These are phyloP conservation scores for Automeris io DNA, from an alignment of 2,888 invertebrate genomes.

Conservation along the genomic window DNA sequence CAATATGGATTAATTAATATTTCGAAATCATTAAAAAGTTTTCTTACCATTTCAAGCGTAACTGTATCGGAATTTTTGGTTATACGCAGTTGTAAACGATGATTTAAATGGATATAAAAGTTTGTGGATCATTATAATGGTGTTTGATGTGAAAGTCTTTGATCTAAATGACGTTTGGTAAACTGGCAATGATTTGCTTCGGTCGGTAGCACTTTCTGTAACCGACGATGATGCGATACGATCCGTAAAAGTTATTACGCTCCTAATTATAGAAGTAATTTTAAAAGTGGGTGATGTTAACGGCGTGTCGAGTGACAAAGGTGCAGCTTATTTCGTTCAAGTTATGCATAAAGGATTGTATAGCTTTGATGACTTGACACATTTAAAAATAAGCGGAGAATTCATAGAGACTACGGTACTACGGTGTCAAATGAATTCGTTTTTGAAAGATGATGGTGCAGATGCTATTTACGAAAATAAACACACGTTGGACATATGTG, in stretches of 20 bases:
- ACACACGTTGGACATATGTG: neutral
- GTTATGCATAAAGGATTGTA: conserved; percentile 20
- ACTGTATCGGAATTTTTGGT: neutral
- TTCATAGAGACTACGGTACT: conserved; percentile 28
- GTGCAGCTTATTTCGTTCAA: conserved; percentile 20
- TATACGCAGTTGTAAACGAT: conserved; percentile 12
- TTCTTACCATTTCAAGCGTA: too few species aligned
- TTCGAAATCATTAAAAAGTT: too few species aligned
- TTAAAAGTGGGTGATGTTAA: conserved; percentile 40
- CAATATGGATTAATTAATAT: too few species aligned
- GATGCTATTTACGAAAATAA: conserved; percentile 9
- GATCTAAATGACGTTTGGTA: conserved; percentile 67
- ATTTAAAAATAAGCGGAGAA: conserved; percentile 24
- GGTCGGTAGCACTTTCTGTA: conserved; percentile 44
- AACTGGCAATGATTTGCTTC: conserved; percentile 61
- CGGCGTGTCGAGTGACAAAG: conserved; percentile 52
- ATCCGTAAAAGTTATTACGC: conserved; percentile 40
- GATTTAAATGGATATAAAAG: conserved; percentile 28
- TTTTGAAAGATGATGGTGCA: conserved; percentile 11
- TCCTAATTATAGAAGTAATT: conserved; percentile 56
- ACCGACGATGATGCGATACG: conserved; percentile 37
- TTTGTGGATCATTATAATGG: conserved; percentile 39
- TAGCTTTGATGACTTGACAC: conserved; percentile 33
- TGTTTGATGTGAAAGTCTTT: conserved; percentile 66
- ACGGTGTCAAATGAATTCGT: conserved; percentile 21